phyloP scores from a whole-genome alignment of 2,113 vertebrate genomes.

The Promerops cafer region DNA sequence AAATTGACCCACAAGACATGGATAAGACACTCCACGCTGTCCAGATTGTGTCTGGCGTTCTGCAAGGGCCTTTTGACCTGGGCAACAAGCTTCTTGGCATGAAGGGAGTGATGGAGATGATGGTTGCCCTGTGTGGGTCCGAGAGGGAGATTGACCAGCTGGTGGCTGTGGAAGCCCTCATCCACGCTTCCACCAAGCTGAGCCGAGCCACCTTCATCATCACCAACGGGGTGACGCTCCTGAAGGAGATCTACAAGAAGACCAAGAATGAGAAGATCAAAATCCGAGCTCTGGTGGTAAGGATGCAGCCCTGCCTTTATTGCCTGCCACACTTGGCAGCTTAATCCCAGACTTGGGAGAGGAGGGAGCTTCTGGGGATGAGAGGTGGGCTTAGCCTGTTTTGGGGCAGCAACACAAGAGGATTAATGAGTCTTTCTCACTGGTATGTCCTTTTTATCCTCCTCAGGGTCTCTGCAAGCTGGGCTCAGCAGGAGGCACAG shows the following conservation, averaged over 20 bases:
- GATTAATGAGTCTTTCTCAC: not conserved
- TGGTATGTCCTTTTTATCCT: not conserved
- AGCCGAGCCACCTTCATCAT: constrained; percentile 95
- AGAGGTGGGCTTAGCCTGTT: not conserved
- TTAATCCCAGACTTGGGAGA: not conserved
- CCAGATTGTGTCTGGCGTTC: constrained; percentile 88
- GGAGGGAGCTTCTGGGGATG: not conserved
- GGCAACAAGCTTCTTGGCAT: constrained; percentile 86
- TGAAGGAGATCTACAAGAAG: constrained; percentile 97
- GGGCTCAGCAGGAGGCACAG: constrained; percentile 94
- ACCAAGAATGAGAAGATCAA: constrained; percentile 97
- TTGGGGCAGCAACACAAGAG: not conserved
- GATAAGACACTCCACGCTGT: constrained; percentile 94
- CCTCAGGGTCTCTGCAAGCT: constrained; percentile 94
- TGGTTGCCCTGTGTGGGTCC: constrained; percentile 91
- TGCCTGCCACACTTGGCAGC: not conserved
- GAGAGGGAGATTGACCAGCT: constrained; percentile 93
- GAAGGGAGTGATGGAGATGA: constrained; percentile 98
- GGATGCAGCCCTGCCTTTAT: not conserved
- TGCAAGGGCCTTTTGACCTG: constrained; percentile 93
- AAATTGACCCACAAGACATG: constrained; percentile 94
- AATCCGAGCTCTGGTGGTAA: constrained; percentile 93
- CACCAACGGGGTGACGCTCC: constrained; percentile 86
- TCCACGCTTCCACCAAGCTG: constrained; percentile 91
- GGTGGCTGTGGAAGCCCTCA: constrained; percentile 93